phyloP scores from a whole-genome alignment of 2,888 invertebrate genomes.

The Xestia xanthographa region DNA sequence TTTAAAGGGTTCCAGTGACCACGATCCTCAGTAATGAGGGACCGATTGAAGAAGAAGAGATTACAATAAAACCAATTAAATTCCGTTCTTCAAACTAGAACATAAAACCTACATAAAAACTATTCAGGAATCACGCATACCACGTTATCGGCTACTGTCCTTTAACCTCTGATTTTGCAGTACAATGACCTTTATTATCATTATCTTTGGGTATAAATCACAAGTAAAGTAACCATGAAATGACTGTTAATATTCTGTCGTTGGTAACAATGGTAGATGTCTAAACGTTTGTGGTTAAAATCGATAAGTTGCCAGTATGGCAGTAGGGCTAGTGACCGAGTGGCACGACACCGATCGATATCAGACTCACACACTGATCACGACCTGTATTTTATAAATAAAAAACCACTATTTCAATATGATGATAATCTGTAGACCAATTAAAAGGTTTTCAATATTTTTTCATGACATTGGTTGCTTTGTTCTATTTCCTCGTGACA shows the following conservation, averaged over 20 bases:
- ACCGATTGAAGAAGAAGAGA: too few relatives aligned
- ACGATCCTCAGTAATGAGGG: too few relatives aligned
- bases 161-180: background rate
- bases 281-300: constrained; percentile 74
- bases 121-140: constrained; percentile 32
- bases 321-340: constrained; percentile 77
- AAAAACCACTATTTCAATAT: constrained; percentile 24
- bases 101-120: constrained; percentile 9
- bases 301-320: constrained; percentile 76
- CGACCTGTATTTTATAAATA: constrained; percentile 28
- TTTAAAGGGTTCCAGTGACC: too few relatives aligned
- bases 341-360: constrained; percentile 73
- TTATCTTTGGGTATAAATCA: background rate
- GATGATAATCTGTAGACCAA: background rate
- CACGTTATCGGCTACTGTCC: constrained; percentile 12
- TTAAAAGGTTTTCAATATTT: background rate
- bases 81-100: constrained; percentile 23
- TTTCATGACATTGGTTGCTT: too few relatives aligned
- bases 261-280: constrained; percentile 65
- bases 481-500: background rate
- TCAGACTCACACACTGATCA: constrained; percentile 52
- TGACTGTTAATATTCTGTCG: constrained; percentile 34
- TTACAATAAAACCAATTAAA: too few relatives aligned
- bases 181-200: background rate
- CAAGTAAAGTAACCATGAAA: background rate